Percentiles rank a stretch among this genome's conserved stretches.
Conservation (phyloP, 2,797 vertebrate species). For the Champsocephalus gunnari region DNA sequence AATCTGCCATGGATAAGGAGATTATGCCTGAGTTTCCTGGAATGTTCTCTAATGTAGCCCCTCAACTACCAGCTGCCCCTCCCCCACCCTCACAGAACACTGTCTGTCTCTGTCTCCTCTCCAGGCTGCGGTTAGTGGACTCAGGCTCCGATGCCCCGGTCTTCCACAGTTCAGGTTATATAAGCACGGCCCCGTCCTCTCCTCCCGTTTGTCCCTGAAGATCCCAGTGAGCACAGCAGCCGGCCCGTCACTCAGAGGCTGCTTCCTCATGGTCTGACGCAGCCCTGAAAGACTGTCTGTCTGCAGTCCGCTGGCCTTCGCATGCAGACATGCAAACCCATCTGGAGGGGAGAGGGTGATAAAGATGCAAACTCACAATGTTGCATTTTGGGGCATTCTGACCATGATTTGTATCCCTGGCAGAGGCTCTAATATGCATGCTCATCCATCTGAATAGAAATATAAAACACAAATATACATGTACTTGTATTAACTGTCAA, state of each 20-base stretch:
- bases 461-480: too few species aligned
- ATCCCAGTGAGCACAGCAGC: conserved; percentile 33
- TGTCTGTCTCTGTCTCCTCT: conserved; percentile 43
- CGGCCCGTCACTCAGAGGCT: conserved; percentile 31
- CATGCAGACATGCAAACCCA: too few species aligned
- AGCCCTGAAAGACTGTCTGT: conserved; percentile 28
- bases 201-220: conserved; percentile 30
- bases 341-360: too few species aligned
- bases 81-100: conserved; percentile 49
- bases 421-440: too few species aligned
- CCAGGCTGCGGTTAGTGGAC: conserved; percentile 49
- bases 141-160: conserved; percentile 58
- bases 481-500: too few species aligned
- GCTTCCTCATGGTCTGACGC: conserved; percentile 22
- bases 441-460: too few species aligned
- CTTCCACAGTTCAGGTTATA: conserved; percentile 68
- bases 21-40: conserved; percentile 83
- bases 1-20: conserved; percentile 83
- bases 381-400: too few species aligned
- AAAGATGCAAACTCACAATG: too few species aligned
- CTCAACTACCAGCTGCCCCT: conserved; percentile 50
- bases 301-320: conserved; percentile 33
- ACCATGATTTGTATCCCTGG: too few species aligned
- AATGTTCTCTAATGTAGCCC: conserved; percentile 74
- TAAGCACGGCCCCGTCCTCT: conserved; percentile 63